Base-by-base conservation (phyloP, 2,888 invertebrate species). In the Eudemis profundana region DNA sequence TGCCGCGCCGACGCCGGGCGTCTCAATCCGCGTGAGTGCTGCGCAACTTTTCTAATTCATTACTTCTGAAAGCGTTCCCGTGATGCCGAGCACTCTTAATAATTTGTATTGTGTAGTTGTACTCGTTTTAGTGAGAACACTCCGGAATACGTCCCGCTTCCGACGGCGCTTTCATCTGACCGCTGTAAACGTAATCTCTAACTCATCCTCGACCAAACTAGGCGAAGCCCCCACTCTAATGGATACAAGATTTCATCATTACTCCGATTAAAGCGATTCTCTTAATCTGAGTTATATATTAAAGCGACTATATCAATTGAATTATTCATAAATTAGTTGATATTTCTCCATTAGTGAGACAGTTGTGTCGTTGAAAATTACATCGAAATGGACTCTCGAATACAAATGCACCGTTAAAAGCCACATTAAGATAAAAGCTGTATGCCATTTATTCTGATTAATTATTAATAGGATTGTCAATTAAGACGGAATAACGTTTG, bases 11-110 rank as follows among this genome's bases (percentile, higher is more conserved):
- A 81, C 83, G 74, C 70, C 74, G 72, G 81, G 84, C 83, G 84
- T 85, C 89, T 91, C 91, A 91, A 92, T 92, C 90, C 90, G 89
- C 81, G 87, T 87, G 91, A 92, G 91, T 92, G 91, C 90, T 90
- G 90, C 87, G 91, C 87, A 92, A 92, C 89, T 92, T 91, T 91
- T 91, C 91, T 91, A 92, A 92, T 92, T 91, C 91, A 92, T 92
- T 92, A 92, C 91, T 89, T 89, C 87, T 89, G 89, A 92, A 91
- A 91, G 92, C 91, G 90, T 89, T 90, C 91, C 90, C 90, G 89
- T 89, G 91, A 90, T 85, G 89, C 82, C 85, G 86, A 86, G 89
- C 90, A 90, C 92, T 91, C 91, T 90, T 92, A 89, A 92, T 92
- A 90, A 91, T 91, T 90, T 91, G 90, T 92, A 90, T 90, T 90